Base-by-base conservation (phyloP, 2,113 vertebrate species). In the Mystacornis crossleyi region DNA sequence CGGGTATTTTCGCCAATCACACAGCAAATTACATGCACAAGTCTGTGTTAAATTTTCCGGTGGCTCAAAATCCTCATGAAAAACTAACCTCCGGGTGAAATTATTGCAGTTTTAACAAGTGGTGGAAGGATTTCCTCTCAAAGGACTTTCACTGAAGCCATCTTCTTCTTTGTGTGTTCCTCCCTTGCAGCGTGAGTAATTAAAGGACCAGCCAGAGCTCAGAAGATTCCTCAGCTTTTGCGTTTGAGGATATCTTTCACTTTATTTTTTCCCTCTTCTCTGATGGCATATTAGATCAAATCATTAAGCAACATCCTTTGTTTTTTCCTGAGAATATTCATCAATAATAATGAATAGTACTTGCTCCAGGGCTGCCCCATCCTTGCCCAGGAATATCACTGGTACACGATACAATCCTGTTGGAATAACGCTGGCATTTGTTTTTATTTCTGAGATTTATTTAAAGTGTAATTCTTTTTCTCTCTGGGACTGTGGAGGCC, bases 261-360 rank as follows among this genome's bases (percentile, higher is more conserved):
- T 94, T 38, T 79, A 14, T 90, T 81, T 92, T 80, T 80, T 4
- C 48, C 82, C 60, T 89, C 72, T 90, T 65, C 79, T 95, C 62
- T 77, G 95, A 90, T 91, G 86, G 81, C 20, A 26, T 70, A 62
- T 96, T 83, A 94, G 86, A 96, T 94, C 95, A 94, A 97, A 89
- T 81, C 83, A 93, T 97, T 96, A 95, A 94, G 81, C 94, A 96
- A 79, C 89, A 95, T 70, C 88, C 81, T 87, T 94, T 85, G 67
- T 81, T 89, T 92, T 92, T 94, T 83, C 97, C 75, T 90, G 96
- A 81, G 97, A 97, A 65, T 87, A 92, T 91, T 92, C 90, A 94
- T 96, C 96, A 90, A 92, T 93, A 93, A 87, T 93, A 95, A 96
- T 81, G 95, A 93, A 93, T 66, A 83, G 89, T 19, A 6, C 60